A percentile compares a stretch with the other conserved stretches of the same genome.
Conservation (phyloP, 2,113 vertebrate genomes). For the Ciconia stormi region DNA sequence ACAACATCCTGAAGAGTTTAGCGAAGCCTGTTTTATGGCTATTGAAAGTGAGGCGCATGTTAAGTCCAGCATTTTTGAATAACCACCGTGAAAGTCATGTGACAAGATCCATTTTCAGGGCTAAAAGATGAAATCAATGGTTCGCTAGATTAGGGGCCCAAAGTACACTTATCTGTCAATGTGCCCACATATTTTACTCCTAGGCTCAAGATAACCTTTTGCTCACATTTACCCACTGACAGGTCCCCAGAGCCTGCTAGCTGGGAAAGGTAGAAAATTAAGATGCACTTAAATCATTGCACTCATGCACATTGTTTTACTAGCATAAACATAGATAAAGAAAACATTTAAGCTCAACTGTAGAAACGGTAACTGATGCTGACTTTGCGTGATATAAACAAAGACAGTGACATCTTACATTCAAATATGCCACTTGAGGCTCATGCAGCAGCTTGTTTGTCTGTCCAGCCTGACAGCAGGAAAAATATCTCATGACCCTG, state of each 20-base stretch:
- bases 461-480: neutral
- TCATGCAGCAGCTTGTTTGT: neutral
- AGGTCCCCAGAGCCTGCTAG: neutral
- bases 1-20: neutral
- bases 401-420: neutral
- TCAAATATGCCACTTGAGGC: neutral
- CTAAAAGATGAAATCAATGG: neutral
- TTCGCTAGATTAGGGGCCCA: neutral
- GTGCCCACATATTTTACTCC: neutral
- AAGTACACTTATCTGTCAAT: neutral
- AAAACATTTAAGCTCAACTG: neutral
- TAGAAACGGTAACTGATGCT: neutral
- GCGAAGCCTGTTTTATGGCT: neutral
- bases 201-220: neutral
- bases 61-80: neutral
- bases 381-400: neutral
- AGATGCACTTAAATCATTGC: neutral
- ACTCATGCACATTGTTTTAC: neutral
- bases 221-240: neutral
- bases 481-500: neutral
- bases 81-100: neutral
- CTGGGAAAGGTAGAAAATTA: neutral
- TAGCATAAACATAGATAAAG: neutral
- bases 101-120: neutral
- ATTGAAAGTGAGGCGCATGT: rapidly evolving